A percentile compares a stretch with the other conserved stretches of the same genome.
Evolutionary conservation across 2,888 invertebrate species (phyloP).

Genomic region (Himalopsyche tibetana): DNA sequence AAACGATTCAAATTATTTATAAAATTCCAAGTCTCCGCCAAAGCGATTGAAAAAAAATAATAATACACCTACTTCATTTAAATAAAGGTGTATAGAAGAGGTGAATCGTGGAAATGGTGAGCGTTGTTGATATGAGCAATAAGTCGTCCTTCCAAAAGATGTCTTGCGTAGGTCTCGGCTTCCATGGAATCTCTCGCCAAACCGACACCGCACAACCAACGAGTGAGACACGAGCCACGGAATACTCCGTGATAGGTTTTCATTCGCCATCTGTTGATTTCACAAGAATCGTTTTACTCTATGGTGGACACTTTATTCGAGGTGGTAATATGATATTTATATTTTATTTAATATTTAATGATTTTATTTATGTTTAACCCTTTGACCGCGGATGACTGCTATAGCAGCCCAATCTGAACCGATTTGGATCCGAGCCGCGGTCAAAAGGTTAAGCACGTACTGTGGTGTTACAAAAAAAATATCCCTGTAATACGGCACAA

Average conservation of each 20-base stretch:
- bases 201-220: conserved; percentile 90
- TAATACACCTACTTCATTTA: conserved; percentile 66
- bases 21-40: too few relatives aligned
- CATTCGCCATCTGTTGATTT: conserved; percentile 82
- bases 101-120: conserved; percentile 91
- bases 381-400: too few relatives aligned
- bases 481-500: too few relatives aligned
- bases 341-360: too few relatives aligned
- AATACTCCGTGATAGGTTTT: conserved; percentile 88
- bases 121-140: conserved; percentile 89
- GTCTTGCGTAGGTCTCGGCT: conserved; percentile 88
- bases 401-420: too few relatives aligned
- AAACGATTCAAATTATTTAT: too few relatives aligned
- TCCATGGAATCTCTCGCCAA: conserved; percentile 87
- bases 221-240: conserved; percentile 88
- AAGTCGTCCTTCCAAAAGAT: conserved; percentile 89
- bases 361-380: too few relatives aligned
- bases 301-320: too few relatives aligned
- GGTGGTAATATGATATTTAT: too few relatives aligned
- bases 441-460: too few relatives aligned
- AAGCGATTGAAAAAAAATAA: neutral
- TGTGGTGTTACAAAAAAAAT: too few relatives aligned
- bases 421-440: too few relatives aligned
- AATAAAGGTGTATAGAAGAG: conserved; percentile 87
- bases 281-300: conserved; percentile 38